phyloP scores from a whole-genome alignment of 1,140 invertebrate species.

The Melipona quadrifasciata region DNA sequence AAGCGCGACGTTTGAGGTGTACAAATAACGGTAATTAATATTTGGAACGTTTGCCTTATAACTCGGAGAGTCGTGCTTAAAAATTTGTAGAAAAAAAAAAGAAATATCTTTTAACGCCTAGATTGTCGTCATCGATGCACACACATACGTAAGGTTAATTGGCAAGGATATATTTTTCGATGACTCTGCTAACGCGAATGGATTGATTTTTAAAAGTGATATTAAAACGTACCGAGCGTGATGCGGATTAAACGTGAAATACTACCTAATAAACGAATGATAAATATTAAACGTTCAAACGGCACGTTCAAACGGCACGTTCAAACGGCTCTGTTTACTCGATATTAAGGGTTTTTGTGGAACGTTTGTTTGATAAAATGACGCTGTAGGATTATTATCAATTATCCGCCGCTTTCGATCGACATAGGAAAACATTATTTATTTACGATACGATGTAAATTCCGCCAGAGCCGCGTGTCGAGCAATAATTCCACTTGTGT shows the following conservation, averaged over 20 bases:
- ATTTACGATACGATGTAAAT: neutral
- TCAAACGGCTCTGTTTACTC: neutral
- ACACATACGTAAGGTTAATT: too few relatives aligned
- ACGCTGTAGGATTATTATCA: neutral
- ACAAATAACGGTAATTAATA: slow-evolving; percentile 1
- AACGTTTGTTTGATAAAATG: neutral
- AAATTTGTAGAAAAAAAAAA: neutral
- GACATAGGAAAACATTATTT: neutral
- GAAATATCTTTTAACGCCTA: too few relatives aligned
- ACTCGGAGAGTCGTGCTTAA: neutral
- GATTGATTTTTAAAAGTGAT: neutral
- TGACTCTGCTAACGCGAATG: neutral
- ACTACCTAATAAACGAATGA: neutral
- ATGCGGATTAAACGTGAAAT: neutral
- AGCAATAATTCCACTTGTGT: neutral
- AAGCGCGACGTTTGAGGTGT: neutral
- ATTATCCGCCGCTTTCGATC: neutral
- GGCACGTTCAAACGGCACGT: neutral
- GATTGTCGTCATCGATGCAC: too few relatives aligned
- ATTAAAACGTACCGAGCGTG: neutral
- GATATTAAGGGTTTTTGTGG: neutral
- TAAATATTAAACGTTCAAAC: slow-evolving; percentile 7
- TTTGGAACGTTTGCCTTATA: too few relatives aligned
- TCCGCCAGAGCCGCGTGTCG: neutral
- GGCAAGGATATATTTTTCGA: too few relatives aligned